Base-by-base conservation (phyloP, 2,888 invertebrate genomes). In the Drosophila borborema region DNA sequence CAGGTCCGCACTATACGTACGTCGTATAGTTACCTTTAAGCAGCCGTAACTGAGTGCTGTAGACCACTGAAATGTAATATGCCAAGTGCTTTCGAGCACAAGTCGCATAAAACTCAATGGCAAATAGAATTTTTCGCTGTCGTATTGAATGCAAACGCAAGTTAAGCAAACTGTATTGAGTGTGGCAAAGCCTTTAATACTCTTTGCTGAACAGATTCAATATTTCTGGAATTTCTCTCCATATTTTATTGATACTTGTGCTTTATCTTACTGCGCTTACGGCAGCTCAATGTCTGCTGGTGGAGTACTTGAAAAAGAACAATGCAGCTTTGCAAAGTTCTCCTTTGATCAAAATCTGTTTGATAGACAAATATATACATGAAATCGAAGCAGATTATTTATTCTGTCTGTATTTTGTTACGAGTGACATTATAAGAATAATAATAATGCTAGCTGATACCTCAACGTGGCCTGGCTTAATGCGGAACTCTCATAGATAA, bases 101-200 rank as follows among this genome's bases (percentile, higher is more conserved):
- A 20, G 53, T 46, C 60, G 43, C 55, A 74, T 75, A 64, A 79
- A 74, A 75, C 56, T 64, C 71, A 78, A 78, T 78, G 71, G 64
- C 54, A 75, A 74, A 75, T 64, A 64, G 53, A 66, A 64, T 41
- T 64, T 51, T 59, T 59, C 55, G 58, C 53, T 61, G 51, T 49
- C 49, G 61, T 69, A 63, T 31, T 60, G 60, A 64, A 69, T 69
- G 64, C 28, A 63, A 49, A 62, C 60, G 28, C 38, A 45, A 62
- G 16, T 16, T 36, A 36, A 43, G 28, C 46, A 34, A 64, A 43
- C 40, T 62, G 31, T 41, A 9, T 16, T 43, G 20, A 38, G 36
- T 28, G 5, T 10, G 46, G 4, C 40, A 72, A 38, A 46, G 38
- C 20, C 43, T 31, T 36, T 31, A 53, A 77, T 67, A 61, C 77